Conservation (phyloP, 2,888 invertebrate genomes). For the Amblyjoppa fuscipennis region DNA sequence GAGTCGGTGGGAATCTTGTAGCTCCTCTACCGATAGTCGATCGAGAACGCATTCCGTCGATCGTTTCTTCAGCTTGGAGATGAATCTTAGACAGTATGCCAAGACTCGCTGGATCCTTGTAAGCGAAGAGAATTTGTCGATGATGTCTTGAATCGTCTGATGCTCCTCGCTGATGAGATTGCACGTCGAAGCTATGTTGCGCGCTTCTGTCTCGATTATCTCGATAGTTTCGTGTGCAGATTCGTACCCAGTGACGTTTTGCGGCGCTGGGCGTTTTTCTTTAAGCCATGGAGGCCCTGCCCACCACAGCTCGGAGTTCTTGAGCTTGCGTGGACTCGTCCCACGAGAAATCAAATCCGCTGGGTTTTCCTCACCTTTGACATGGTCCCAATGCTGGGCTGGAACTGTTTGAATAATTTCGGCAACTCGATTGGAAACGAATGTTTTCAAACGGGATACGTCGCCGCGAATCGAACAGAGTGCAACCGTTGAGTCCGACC, state of each 20-base stretch:
- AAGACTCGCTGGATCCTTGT: slow-evolving; percentile 44
- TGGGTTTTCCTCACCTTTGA: slow-evolving; percentile 70
- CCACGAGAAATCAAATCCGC: slow-evolving; percentile 71
- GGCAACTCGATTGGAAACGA: slow-evolving; percentile 67
- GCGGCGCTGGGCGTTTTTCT: not conserved
- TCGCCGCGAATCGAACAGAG: slow-evolving; percentile 69
- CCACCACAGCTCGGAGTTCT: slow-evolving; percentile 69
- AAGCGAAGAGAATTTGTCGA: slow-evolving; percentile 12
- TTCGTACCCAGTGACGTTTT: not conserved
- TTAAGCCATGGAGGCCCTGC: slow-evolving; percentile 63
- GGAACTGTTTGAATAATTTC: slow-evolving; percentile 65
- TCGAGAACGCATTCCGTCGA: not conserved
- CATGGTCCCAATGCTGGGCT: slow-evolving; percentile 66
- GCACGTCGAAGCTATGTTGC: not conserved
- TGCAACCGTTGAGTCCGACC: slow-evolving; percentile 70
- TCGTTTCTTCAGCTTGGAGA: slow-evolving; percentile 23
- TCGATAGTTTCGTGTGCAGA: not conserved
- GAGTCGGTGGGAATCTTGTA: slow-evolving; percentile 26
- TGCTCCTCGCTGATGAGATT: not conserved
- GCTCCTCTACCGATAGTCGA: not conserved
- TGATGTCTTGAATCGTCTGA: not conserved
- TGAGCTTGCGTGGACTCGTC: slow-evolving; percentile 55
- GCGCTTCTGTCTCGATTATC: not conserved
- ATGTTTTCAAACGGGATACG: slow-evolving; percentile 64
- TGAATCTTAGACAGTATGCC: slow-evolving; percentile 52